Evolutionary conservation across 2,888 invertebrate genomes (phyloP), one percentile per base, ranked within the genome.

Genomic region (Linyphia triangularis): DNA sequence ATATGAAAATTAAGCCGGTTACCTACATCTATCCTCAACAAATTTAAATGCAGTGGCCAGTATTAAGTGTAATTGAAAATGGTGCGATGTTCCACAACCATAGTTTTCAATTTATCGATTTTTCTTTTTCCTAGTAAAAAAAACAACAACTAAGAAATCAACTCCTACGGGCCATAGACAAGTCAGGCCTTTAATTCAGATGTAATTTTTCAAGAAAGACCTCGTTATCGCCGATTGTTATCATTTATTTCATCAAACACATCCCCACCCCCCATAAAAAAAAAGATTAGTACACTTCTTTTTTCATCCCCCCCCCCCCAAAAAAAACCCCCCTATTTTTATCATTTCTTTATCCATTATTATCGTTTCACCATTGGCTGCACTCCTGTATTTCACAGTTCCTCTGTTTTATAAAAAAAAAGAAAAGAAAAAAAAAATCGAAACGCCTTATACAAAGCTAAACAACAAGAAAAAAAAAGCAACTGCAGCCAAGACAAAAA

Each of bases 151-250:
- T n/a, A n/a, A n/a, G n/a, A n/a, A n/a, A n/a, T n/a, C n/a, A n/a
- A n/a, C n/a, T n/a, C n/a, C n/a, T n/a, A n/a, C n/a, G n/a, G n/a
- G n/a, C n/a, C n/a, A n/a, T n/a, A n/a, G n/a, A n/a, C n/a, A 51
- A 77, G 61, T 63, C 63, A 77, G 40, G 37, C 22, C 61, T 63
- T 77, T 73, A 37, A 63, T 26, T 77, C 63, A 6, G 40, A 26
- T 22, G 40, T 37, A n/a, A 67, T 37, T 63, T 77, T 61, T 19
- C 40, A 37, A 77, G 77, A 77, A 63, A 77, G 37, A 51, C 28
- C 78, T 79, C 67, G 78, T 79, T 79, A 79, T 79, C 78, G 59
- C 28, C 28, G 78, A 51, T 30, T 33, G 67, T 67, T 40, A 79
- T 79, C 67, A 79, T 51, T 79, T 79, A 79, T 79, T 67, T 28